These are phyloP conservation scores for Drosophila robusta DNA, from an alignment of 2,888 invertebrate species.

Conservation along the genomic window DNA sequence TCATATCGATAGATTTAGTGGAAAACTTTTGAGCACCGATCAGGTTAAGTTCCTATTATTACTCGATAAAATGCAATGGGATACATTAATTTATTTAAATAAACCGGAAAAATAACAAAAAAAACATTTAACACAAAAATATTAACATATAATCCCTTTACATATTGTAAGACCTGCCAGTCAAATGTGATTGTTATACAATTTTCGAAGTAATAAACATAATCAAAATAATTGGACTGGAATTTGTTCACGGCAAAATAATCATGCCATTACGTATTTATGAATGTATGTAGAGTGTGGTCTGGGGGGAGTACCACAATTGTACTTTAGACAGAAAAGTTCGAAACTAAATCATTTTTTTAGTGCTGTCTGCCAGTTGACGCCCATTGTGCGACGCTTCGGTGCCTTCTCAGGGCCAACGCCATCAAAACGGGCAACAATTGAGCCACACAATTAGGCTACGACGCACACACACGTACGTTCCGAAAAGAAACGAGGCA, in stretches of 20 bases:
- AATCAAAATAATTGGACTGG: constrained; percentile 37
- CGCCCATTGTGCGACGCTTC: constrained; percentile 69
- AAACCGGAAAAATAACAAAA: too few relatives aligned
- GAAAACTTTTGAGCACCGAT: too few relatives aligned
- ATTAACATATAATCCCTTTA: background rate
- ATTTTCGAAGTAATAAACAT: constrained; percentile 12
- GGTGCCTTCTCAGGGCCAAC: constrained; percentile 55
- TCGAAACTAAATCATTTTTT: constrained; percentile 11
- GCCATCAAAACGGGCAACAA: constrained; percentile 70
- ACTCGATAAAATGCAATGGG: too few relatives aligned
- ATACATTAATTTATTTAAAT: too few relatives aligned
- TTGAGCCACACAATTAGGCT: constrained; percentile 73
- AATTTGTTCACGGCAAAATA: constrained; percentile 23
- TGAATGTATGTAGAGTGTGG: background rate
- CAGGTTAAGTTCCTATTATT: too few relatives aligned
- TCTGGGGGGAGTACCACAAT: constrained; percentile 17
- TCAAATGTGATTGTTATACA: constrained; percentile 6
- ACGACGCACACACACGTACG: constrained; percentile 13
- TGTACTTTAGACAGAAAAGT: constrained; percentile 20
- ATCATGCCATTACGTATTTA: constrained; percentile 30
- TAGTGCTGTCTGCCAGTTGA: constrained; percentile 28
- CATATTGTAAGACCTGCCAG: background rate
- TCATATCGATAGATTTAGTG: too few relatives aligned
- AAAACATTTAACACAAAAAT: background rate
- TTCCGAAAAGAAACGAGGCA: constrained; percentile 30